phyloP scores from a whole-genome alignment of 1,140 invertebrate genomes.

The Maconellicoccus hirsutus region DNA sequence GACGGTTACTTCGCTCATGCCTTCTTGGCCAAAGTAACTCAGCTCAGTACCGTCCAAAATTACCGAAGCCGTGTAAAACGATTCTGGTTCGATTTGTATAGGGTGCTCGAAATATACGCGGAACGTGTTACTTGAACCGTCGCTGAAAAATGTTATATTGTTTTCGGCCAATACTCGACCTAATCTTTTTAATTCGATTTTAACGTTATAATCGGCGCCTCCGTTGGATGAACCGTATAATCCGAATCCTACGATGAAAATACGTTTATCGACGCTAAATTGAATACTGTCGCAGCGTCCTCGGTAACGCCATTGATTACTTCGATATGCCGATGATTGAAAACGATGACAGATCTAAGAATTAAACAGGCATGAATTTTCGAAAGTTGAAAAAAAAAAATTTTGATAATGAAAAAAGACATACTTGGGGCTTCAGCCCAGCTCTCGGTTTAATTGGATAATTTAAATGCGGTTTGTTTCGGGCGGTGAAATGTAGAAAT shows the following conservation, averaged over 20 bases:
- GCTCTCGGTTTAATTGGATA: constrained; percentile 69
- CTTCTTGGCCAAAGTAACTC: constrained; percentile 91
- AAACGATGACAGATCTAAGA: constrained; percentile 81
- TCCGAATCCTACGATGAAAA: constrained; percentile 86
- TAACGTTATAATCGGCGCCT: constrained; percentile 79
- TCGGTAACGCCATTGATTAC: constrained; percentile 89
- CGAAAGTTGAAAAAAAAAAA: background rate
- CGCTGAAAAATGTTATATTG: constrained; percentile 83
- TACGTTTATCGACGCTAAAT: constrained; percentile 81
- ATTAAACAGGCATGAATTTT: background rate
- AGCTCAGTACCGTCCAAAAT: constrained; percentile 80
- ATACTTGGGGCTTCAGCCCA: constrained; percentile 68
- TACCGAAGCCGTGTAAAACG: constrained; percentile 80
- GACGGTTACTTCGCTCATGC: constrained; percentile 78
- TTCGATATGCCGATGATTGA: constrained; percentile 88
- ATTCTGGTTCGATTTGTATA: constrained; percentile 81
- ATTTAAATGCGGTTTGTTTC: constrained; percentile 63
- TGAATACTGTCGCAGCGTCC: constrained; percentile 86
- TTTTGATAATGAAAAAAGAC: no score
- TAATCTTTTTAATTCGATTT: constrained; percentile 76
- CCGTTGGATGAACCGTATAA: constrained; percentile 85
- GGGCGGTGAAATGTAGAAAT: constrained; percentile 78
- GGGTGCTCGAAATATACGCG: constrained; percentile 87
- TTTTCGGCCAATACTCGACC: constrained; percentile 77
- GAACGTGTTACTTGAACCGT: constrained; percentile 86